phyloP scores from a whole-genome alignment of 2,113 vertebrate genomes.

The Falco punctatus region DNA sequence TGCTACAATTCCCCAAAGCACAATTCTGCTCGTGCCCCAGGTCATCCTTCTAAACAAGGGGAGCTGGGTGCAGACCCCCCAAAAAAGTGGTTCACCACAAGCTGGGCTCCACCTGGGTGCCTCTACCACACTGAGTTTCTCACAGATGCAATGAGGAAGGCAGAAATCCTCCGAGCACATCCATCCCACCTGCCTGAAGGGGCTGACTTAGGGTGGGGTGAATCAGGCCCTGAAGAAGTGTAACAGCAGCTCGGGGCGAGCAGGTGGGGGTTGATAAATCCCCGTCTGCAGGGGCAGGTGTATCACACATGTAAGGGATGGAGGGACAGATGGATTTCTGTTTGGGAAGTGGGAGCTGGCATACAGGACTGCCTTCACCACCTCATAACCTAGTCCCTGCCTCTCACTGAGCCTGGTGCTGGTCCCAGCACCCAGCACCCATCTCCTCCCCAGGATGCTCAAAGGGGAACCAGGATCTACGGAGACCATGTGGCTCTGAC shows the following conservation, averaged over 20 bases:
- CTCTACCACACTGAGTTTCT: too few relatives aligned
- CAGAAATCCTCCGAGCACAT: rapidly evolving
- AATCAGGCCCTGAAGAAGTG: not conserved
- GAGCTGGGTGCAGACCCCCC: not conserved
- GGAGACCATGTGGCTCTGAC: not conserved
- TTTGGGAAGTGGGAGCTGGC: not conserved
- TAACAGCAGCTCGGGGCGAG: not conserved
- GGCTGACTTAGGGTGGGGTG: not conserved
- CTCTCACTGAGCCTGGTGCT: not conserved
- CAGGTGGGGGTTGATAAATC: not conserved
- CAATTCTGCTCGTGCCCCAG: rapidly evolving
- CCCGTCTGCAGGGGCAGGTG: not conserved
- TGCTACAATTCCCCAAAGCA: not conserved
- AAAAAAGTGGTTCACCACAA: not conserved
- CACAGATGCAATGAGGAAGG: not conserved
- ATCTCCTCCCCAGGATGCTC: not conserved
- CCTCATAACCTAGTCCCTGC: not conserved
- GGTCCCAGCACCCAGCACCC: not conserved
- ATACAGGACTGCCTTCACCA: not conserved
- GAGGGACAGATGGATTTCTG: not conserved
- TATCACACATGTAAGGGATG: not conserved
- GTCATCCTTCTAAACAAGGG: not conserved
- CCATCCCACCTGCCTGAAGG: not conserved
- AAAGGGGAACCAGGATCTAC: rapidly evolving
- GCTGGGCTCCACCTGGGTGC: not conserved